Percentiles rank a stretch among this genome's conserved stretches.
phyloP scores from a whole-genome alignment of 2,113 vertebrate species.

The Thalassarche chlororhynchos region DNA sequence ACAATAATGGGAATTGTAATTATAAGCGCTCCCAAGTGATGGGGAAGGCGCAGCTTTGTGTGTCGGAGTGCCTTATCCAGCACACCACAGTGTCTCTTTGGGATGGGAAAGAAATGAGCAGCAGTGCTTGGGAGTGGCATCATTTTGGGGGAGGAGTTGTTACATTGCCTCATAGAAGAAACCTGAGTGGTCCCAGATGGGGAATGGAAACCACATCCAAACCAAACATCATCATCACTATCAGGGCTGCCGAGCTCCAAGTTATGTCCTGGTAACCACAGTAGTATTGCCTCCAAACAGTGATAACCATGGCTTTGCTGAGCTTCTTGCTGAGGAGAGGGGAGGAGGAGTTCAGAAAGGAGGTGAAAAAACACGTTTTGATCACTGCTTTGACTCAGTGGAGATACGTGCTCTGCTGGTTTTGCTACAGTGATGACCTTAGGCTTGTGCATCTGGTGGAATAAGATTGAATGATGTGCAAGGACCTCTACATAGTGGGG shows the following conservation, averaged over 20 bases:
- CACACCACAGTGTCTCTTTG: background rate
- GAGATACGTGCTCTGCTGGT: accelerated
- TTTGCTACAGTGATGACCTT: background rate
- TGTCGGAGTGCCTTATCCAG: background rate
- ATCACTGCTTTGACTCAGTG: background rate
- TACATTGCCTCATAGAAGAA: background rate
- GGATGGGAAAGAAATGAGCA: background rate
- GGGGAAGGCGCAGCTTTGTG: background rate
- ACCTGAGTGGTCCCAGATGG: background rate
- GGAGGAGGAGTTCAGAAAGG: background rate
- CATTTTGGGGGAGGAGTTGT: background rate
- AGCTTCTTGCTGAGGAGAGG: background rate
- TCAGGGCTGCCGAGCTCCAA: background rate
- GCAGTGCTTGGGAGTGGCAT: background rate
- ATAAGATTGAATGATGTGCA: background rate
- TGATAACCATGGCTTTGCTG: background rate
- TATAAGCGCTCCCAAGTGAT: background rate
- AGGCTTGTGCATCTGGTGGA: background rate
- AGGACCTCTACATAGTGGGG: background rate
- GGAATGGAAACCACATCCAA: background rate
- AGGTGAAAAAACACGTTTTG: background rate
- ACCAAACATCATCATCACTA: background rate
- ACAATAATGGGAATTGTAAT: slow-evolving; percentile 27
- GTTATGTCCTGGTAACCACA: background rate
- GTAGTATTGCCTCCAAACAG: background rate